Conservation (phyloP, 2,113 vertebrate genomes). For the Oplegnathus fasciatus region DNA sequence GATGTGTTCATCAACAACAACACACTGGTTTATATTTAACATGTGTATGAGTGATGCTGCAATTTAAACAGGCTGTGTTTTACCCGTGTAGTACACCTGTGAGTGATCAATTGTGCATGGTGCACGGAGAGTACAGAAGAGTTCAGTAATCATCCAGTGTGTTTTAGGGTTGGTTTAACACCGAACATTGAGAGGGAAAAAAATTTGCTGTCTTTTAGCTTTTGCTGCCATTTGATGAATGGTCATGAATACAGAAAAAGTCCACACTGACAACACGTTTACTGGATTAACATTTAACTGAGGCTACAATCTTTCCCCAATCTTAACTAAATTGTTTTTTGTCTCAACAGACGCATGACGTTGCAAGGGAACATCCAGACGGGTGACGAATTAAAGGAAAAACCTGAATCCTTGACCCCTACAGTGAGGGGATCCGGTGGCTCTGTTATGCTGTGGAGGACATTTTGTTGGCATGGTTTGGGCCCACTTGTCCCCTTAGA, state of each 20-base stretch:
- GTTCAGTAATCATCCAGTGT: neutral
- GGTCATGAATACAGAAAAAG: neutral
- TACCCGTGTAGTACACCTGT: neutral
- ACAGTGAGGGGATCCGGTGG: too few species aligned
- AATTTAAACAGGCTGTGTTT: neutral
- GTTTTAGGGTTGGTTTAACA: too few species aligned
- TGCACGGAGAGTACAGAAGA: too few species aligned
- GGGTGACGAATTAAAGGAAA: too few species aligned
- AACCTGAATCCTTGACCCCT: too few species aligned
- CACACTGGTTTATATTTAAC: neutral
- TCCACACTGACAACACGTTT: neutral
- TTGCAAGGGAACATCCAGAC: constrained; percentile 19
- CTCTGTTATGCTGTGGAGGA: too few species aligned
- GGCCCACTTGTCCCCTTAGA: too few species aligned
- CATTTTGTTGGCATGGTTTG: too few species aligned
- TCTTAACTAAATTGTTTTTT: neutral
- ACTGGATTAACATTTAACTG: neutral
- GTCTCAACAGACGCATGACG: neutral
- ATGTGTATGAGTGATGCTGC: neutral
- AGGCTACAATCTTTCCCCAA: neutral
- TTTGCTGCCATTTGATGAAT: neutral
- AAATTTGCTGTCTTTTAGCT: neutral
- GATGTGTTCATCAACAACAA: constrained; percentile 2
- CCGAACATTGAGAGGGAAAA: neutral
- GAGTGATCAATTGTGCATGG: too few species aligned